Conservation (phyloP, 2,888 invertebrate genomes). For the Synanthedon myopaeformis region DNA sequence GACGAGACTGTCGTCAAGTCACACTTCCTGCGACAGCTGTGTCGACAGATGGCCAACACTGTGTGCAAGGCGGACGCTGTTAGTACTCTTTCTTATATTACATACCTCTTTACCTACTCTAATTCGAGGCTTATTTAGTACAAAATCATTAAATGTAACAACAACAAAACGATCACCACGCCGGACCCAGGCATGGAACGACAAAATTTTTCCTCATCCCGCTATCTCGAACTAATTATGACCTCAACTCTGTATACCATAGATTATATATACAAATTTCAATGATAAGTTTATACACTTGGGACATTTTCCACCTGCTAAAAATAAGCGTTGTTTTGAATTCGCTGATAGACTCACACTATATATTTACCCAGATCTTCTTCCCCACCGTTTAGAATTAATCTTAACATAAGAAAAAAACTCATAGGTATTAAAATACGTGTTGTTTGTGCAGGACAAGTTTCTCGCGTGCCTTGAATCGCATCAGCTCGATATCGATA, state of each 20-base stretch:
- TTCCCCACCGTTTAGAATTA: too few relatives aligned
- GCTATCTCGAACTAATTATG: too few relatives aligned
- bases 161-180: too few relatives aligned
- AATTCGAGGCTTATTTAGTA: neutral
- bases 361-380: neutral
- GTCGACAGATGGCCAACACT: slow-evolving; percentile 92
- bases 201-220: too few relatives aligned
- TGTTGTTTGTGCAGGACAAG: slow-evolving; percentile 75
- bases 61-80: slow-evolving; percentile 94
- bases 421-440: neutral
- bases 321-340: too few relatives aligned
- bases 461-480: slow-evolving; percentile 83
- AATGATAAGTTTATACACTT: too few relatives aligned
- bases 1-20: slow-evolving; percentile 87
- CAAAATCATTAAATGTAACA: too few relatives aligned
- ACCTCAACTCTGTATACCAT: too few relatives aligned
- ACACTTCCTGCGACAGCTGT: slow-evolving; percentile 83
- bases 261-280: too few relatives aligned
- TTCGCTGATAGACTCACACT: neutral
- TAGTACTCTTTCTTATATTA: slow-evolving; percentile 37
- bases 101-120: neutral
- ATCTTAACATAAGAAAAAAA: neutral
- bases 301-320: too few relatives aligned
- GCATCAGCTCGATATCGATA: slow-evolving; percentile 88
- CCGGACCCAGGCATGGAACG: too few relatives aligned